Base-by-base conservation (phyloP, 2,797 vertebrate species). In the Mormyrops boulengeri region DNA sequence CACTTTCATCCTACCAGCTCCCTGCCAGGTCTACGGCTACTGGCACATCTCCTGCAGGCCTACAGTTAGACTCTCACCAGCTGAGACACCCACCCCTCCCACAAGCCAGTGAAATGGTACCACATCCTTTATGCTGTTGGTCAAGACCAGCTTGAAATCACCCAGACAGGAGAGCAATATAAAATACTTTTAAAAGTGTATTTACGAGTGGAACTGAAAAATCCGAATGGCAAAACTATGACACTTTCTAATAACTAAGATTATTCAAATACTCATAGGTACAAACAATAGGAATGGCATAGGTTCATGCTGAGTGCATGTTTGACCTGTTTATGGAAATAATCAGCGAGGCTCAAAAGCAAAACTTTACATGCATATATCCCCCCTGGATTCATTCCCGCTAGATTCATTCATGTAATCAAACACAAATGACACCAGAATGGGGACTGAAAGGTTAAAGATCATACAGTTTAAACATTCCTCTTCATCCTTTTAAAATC, bases 391-490 rank as follows among this genome's bases (percentile, higher is more conserved):
- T 6, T 73, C 66, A 73, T 73, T 34, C 14, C 30, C 4, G 38
- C 38, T 80, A 80, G 73, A n/a, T 19, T 80, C 34, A 80, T 44
- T 44, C 73, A 80, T 82, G 38, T 47, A 82, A 47, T 82, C 77
- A 47, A 82, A 47, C 19, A 47, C 38, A 47, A 47, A 47, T n/a
- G 41, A 44, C 19, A 47, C 19, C 7, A 14, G 26, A 86, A 86
- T 38, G 53, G 17, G 85, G 34, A 87, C 7, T 14, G 26, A 38
- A 87, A 87, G 55, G 85, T 87, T 52, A 89, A 47, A 84, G 84
- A n/a, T 89, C 82, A 69, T 50, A 17, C 26, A 41, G 77, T 69
- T 62, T 26, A 55, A 69, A 53, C 57, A 82, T 73, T 89, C 49
- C 60, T 60, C 14, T 52, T 69, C 60, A 73, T 69, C 9, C 44